phyloP scores from a whole-genome alignment of 1,140 invertebrate genomes.

The Cryptotermes secundus region DNA sequence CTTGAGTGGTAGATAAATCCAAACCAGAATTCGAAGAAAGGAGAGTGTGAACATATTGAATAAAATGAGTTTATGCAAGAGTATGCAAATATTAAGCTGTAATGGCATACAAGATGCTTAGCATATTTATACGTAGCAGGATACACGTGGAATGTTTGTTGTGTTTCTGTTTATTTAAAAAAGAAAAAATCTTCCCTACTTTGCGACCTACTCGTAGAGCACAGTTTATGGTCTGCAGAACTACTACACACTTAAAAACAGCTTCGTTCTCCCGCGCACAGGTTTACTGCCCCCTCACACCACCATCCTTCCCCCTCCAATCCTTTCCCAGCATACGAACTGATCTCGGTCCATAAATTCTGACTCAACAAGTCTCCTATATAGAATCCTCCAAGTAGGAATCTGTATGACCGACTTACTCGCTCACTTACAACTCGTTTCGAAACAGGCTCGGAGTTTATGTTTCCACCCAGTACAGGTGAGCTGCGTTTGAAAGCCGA shows the following conservation, averaged over 20 bases:
- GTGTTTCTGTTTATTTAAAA: neutral
- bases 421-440: neutral
- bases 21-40: too few species aligned
- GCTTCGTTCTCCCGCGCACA: neutral
- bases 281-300: neutral
- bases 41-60: too few species aligned
- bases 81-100: neutral
- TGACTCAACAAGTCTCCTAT: conserved; percentile 18
- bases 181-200: neutral
- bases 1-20: too few species aligned
- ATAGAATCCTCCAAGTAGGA: neutral
- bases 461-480: too few species aligned
- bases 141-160: neutral
- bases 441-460: neutral
- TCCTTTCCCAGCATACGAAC: neutral
- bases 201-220: neutral
- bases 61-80: neutral
- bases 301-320: neutral
- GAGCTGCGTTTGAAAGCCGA: too few species aligned
- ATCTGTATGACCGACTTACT: conserved; percentile 5
- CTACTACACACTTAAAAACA: conserved; percentile 7
- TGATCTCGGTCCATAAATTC: neutral
- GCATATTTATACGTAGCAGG: neutral
- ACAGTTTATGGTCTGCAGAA: neutral
- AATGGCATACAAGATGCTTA: neutral